These are phyloP conservation scores for Noctua pronuba DNA, from an alignment of 2,888 invertebrate species.

Conservation along the genomic window DNA sequence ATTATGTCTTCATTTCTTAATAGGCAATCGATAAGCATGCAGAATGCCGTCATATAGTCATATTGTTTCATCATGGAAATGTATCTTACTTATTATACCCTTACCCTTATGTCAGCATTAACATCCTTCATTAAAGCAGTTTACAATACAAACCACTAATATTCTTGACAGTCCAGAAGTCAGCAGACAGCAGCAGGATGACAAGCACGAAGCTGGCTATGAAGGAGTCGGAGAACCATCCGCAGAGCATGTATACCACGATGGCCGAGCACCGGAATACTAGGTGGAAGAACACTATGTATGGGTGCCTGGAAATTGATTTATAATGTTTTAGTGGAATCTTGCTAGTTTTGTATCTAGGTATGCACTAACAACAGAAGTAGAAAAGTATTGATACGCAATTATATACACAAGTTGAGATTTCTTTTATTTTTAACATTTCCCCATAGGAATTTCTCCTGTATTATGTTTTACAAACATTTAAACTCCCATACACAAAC, in stretches of 20 bases:
- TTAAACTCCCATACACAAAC: neutral
- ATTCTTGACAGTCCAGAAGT: constrained; percentile 99
- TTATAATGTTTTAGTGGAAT: neutral
- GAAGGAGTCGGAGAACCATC: constrained; percentile 97
- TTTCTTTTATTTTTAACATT: neutral
- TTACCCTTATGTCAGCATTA: neutral
- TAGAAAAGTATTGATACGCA: neutral
- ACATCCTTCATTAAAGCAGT: neutral
- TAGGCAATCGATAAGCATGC: too few relatives aligned
- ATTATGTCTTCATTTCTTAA: constrained; percentile 5
- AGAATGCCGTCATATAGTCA: too few relatives aligned
- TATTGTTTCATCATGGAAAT: neutral
- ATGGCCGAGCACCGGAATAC: constrained; percentile 96
- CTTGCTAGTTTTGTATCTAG: neutral
- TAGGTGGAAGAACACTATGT: constrained; percentile 97
- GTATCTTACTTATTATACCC: neutral
- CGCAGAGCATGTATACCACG: constrained; percentile 96
- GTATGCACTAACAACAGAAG: neutral
- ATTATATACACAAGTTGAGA: neutral
- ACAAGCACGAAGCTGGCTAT: constrained; percentile 98
- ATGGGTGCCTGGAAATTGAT: constrained; percentile 94
- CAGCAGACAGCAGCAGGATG: constrained; percentile 97
- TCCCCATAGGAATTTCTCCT: neutral
- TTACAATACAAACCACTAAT: constrained; percentile 92
- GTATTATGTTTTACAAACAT: neutral